Evolutionary conservation across 2,888 invertebrate species (phyloP).

Genomic region (Phortica magna): DNA sequence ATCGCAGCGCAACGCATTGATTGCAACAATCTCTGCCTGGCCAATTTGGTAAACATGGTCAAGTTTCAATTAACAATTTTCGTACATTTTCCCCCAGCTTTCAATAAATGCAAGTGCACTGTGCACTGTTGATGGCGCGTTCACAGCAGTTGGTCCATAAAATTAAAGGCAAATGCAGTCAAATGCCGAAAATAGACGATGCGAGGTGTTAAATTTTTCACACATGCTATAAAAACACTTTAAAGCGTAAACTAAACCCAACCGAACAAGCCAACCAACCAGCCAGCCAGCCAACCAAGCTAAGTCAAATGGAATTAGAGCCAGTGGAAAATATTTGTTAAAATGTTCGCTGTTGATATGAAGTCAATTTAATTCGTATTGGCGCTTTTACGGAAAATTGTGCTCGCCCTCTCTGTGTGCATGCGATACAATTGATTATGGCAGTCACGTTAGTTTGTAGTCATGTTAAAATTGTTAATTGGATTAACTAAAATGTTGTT

Average conservation of each 20-base stretch:
- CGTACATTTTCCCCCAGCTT: neutral
- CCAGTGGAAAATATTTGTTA: neutral
- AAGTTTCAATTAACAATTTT: slow-evolving; percentile 67
- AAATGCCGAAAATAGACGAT: slow-evolving; percentile 19
- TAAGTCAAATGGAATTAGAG: slow-evolving; percentile 25
- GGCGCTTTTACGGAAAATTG: neutral
- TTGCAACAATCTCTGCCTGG: slow-evolving; percentile 33
- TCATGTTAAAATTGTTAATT: slow-evolving; percentile 75
- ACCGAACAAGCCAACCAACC: neutral
- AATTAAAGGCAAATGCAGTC: slow-evolving; percentile 34
- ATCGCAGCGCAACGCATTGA: neutral
- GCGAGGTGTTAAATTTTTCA: slow-evolving; percentile 74
- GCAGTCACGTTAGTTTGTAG: slow-evolving; percentile 65
- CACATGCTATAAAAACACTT: slow-evolving; percentile 57
- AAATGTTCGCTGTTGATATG: neutral
- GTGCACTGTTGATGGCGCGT: slow-evolving; percentile 12
- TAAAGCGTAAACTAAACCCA: slow-evolving; percentile 14
- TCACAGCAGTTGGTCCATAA: slow-evolving; percentile 57
- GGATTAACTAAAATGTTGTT: slow-evolving; percentile 75
- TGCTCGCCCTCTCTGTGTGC: neutral
- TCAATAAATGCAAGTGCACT: neutral
- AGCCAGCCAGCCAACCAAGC: slow-evolving; percentile 51
- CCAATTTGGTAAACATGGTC: slow-evolving; percentile 72
- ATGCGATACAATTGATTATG: slow-evolving; percentile 33
- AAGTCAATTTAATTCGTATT: neutral